phyloP scores from a whole-genome alignment of 2,888 invertebrate species.

The Eucriotettix oculatus region DNA sequence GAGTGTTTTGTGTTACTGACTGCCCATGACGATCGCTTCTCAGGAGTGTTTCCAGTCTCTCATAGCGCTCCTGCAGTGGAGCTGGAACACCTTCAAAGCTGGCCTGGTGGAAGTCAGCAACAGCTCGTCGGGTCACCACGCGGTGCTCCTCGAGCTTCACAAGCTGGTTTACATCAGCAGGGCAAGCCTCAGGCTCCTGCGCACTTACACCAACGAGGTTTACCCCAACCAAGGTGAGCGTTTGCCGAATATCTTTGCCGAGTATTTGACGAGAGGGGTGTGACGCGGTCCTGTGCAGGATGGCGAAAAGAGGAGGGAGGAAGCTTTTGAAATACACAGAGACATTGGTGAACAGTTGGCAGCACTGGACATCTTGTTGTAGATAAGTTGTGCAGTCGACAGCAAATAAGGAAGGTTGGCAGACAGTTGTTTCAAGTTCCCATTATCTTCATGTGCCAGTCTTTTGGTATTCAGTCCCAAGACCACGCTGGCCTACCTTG shows the following conservation, averaged over 20 bases:
- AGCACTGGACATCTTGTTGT: too few relatives aligned
- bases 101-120: slow-evolving; percentile 40
- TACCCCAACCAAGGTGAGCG: slow-evolving; percentile 56
- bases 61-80: slow-evolving; percentile 74
- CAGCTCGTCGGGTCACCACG: slow-evolving; percentile 25
- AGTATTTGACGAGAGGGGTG: too few relatives aligned
- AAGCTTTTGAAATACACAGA: too few relatives aligned
- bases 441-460: too few relatives aligned
- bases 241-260: too few relatives aligned
- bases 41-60: slow-evolving; percentile 67
- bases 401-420: too few relatives aligned
- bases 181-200: slow-evolving; percentile 62
- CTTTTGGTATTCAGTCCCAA: too few relatives aligned
- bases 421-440: too few relatives aligned
- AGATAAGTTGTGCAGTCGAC: too few relatives aligned
- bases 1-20: not conserved
- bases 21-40: slow-evolving; percentile 3
- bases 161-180: slow-evolving; percentile 73
- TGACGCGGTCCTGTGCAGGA: not conserved
- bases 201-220: slow-evolving; percentile 78
- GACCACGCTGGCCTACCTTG: too few relatives aligned
- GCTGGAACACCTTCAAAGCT: slow-evolving; percentile 74
- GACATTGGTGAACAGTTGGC: too few relatives aligned
- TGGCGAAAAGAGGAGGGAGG: too few relatives aligned
- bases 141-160: slow-evolving; percentile 48